Evolutionary conservation across 2,888 invertebrate species (phyloP), one percentile per base, ranked within the genome.

Genomic region (Agonopterix subpropinquella): DNA sequence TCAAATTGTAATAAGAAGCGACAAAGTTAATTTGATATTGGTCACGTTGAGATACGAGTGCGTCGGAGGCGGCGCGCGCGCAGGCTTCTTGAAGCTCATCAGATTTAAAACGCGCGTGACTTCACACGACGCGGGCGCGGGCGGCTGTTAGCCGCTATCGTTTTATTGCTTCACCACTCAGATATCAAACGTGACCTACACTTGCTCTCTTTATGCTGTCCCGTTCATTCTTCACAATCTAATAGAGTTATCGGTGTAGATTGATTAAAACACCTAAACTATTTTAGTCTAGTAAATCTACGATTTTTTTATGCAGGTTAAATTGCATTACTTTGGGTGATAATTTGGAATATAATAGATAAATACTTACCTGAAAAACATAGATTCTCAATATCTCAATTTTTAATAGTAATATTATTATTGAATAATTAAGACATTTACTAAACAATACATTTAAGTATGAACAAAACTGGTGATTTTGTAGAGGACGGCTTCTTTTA

Each of bases 21-120:
- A 28, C 47, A 36, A 44, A 48, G 52, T 53, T 49, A 50, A 50
- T 52, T 53, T 57, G 54, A 57, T 51, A 53, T 54, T 51, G 49
- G 35, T 49, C 54, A 50, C 51, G 51, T 50, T 50, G 49, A 53
- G 44, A 45, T 46, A 47, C 42, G 15, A 28, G 4, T 5, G 41
- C 41, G 36, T 36, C 18, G 43, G 43, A 45, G 41, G 47, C 28
- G 39, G 55, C 54, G 53, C 51, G 55, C 49, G 50, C 48, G 49
- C 54, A 46, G 57, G 50, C 54, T 53, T 50, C 54, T 61, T 57
- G 58, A 68, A 67, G 63, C 58, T 62, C 66, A 72, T 73, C 69
- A 60, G 75, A 75, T 73, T 28, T 28, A 28, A 72, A 70, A 50
- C 49, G 58, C 57, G 61, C 67, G 64, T 70, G 67, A 71, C 69